Percentiles rank a stretch among this genome's conserved stretches.
These are phyloP conservation scores for Parotocinclus haroldoi DNA, from an alignment of 2,797 vertebrate genomes.

Conservation along the genomic window DNA sequence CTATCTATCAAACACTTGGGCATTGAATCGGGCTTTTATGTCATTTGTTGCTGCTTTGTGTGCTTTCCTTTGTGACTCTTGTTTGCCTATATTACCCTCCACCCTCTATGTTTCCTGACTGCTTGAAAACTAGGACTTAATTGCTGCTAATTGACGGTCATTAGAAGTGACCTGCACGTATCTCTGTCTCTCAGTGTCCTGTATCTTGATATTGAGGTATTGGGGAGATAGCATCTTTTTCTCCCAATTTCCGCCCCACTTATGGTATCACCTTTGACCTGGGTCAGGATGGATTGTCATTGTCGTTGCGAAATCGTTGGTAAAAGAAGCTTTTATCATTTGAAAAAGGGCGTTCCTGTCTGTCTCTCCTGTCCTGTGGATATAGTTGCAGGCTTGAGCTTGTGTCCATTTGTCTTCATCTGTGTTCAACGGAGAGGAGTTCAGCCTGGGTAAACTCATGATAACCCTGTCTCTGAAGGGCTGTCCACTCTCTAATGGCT, in stretches of 20 bases:
- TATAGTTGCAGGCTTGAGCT: constrained; percentile 38
- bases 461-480: constrained; percentile 46
- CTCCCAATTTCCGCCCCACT: constrained; percentile 50
- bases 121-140: constrained; percentile 30
- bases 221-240: constrained; percentile 55
- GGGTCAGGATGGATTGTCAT: constrained; percentile 59
- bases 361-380: constrained; percentile 24
- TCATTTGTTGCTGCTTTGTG: background rate
- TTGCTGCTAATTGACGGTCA: constrained; percentile 35
- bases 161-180: constrained; percentile 32
- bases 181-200: constrained; percentile 31
- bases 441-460: constrained; percentile 38
- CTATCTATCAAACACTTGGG: constrained; percentile 2
- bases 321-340: constrained; percentile 31
- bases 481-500: background rate
- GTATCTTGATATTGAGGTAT: constrained; percentile 53
- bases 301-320: constrained; percentile 52
- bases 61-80: constrained; percentile 10
- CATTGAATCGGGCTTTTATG: background rate
- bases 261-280: constrained; percentile 66
- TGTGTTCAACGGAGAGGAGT: constrained; percentile 56
- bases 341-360: constrained; percentile 20
- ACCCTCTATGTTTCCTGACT: constrained; percentile 11
- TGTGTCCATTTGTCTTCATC: constrained; percentile 73
- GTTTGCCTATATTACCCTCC: constrained; percentile 29